phyloP scores from a whole-genome alignment of 2,888 invertebrate genomes.

The Crossocerus cetratus region DNA sequence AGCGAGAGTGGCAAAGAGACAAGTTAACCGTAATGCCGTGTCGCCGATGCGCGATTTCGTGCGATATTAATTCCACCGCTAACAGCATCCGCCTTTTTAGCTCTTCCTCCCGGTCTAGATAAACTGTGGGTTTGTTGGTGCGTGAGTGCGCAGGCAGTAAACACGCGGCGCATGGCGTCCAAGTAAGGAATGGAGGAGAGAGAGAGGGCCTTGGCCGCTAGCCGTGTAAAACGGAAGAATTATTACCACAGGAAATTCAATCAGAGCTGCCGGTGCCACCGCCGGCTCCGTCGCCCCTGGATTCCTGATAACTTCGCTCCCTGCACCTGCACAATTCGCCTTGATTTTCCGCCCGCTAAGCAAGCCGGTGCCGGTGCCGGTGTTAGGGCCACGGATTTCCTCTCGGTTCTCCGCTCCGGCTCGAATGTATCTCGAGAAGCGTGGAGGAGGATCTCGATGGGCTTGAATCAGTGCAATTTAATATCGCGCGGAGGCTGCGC shows the following conservation, averaged over 20 bases:
- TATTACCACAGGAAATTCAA: constrained; percentile 64
- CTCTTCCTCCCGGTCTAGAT: constrained; percentile 16
- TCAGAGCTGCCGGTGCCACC: constrained; percentile 31
- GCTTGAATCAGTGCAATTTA: no score
- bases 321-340: neutral
- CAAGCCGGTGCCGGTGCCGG: constrained; percentile 11
- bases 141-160: neutral
- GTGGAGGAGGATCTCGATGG: no score
- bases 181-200: neutral
- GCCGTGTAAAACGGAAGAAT: constrained; percentile 59
- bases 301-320: constrained; percentile 42
- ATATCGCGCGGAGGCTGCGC: no score
- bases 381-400: constrained; percentile 34
- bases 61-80: constrained; percentile 61
- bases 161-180: constrained; percentile 8
- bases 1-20: no score
- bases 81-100: constrained; percentile 63
- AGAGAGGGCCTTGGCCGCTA: constrained; percentile 30
- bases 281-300: constrained; percentile 27
- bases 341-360: constrained; percentile 53
- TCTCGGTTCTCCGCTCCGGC: no score
- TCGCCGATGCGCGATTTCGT: constrained; percentile 56
- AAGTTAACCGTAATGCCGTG: constrained; percentile 34
- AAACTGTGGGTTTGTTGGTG: neutral
- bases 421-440: no score